These are phyloP conservation scores for Gnatocerus cornutus DNA, from an alignment of 2,888 invertebrate species.

Conservation along the genomic window DNA sequence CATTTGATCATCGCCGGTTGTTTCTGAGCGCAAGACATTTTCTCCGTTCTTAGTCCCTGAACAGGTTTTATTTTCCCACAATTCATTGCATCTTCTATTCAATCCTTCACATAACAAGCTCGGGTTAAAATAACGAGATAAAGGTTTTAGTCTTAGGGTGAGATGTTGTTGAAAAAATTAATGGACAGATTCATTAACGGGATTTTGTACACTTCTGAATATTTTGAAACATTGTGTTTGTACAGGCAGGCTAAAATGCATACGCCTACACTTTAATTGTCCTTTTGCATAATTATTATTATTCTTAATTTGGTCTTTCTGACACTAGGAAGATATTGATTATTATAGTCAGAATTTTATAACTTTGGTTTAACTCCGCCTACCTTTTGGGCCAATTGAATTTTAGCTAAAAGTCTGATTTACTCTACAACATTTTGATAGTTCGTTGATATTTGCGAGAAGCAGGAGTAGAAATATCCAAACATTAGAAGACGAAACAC, in stretches of 20 bases:
- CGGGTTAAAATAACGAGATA: conserved; percentile 6
- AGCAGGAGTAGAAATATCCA: too few relatives aligned
- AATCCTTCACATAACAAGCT: conserved; percentile 3
- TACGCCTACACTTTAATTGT: too few relatives aligned
- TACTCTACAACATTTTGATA: too few relatives aligned
- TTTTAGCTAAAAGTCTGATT: too few relatives aligned
- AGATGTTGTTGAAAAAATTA: conserved; percentile 17
- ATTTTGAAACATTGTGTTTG: not conserved
- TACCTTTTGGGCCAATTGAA: too few relatives aligned
- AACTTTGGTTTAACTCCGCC: too few relatives aligned
- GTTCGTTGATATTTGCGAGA: too few relatives aligned
- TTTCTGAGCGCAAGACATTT: conserved; percentile 35
- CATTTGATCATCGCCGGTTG: conserved; percentile 42
- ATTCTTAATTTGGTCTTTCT: not conserved
- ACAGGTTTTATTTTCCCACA: conserved; percentile 45
- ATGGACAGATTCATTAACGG: conserved; percentile 13
- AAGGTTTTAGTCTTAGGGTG: not conserved
- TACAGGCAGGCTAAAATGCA: too few relatives aligned
- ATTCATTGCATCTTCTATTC: conserved; percentile 32
- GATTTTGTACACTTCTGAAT: not conserved
- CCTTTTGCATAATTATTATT: too few relatives aligned
- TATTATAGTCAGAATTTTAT: too few relatives aligned
- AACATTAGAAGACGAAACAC: too few relatives aligned
- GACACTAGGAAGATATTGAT: conserved; percentile 3
- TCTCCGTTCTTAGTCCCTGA: conserved; percentile 25